Evolutionary conservation across 2,888 invertebrate genomes (phyloP), one percentile per base, ranked within the genome.

Genomic region (Coelopa pilipes): DNA sequence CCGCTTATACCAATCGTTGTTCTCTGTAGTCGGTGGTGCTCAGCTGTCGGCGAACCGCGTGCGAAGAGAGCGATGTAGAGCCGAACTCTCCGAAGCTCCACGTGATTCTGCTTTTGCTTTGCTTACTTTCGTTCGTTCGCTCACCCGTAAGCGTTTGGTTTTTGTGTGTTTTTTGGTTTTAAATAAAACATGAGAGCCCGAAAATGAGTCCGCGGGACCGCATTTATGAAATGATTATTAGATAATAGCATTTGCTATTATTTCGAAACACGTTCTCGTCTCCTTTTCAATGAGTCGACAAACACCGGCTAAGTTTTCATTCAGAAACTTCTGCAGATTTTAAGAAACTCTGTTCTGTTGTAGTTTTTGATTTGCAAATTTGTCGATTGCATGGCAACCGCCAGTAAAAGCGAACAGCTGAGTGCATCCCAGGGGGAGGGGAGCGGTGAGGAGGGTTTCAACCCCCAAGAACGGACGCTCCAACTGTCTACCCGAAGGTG

Each of bases 341-440:
- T 34, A 7, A 7, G 34, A 34, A 34, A 2, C 34, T 2, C 34
- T 34, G 34, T 34, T 4, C 34, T 34, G 34, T 34, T 34, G 34
- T 34, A 4, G 34, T 34, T 34, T 2, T 34, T 34, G 2, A 7
- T 34, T 34, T 34, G 34, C 34, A 34, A 34, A 34, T 34, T 2
- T 4, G 34, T 34, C 34, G 34, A 34, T 34, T 34, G 34, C 34
- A 34, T 34, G 34, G 34, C n/a, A n/a, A n/a, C n/a, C n/a, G n/a
- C n/a, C n/a, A n/a, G n/a, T 34, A 19, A 60, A 34, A 69, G 45
- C 15, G 60, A 60, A n/a, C 59, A 70, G 60, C 60, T 47, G 70
- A 60, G 53, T 67, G 67, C 34, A 21, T 49, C 50, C 17, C 10
- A 17, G 21, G 57, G 11, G 57, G 21, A 17, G 21, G 57, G 11